Conservation (phyloP, 2,113 vertebrate genomes). For the Solenodon paradoxus region DNA sequence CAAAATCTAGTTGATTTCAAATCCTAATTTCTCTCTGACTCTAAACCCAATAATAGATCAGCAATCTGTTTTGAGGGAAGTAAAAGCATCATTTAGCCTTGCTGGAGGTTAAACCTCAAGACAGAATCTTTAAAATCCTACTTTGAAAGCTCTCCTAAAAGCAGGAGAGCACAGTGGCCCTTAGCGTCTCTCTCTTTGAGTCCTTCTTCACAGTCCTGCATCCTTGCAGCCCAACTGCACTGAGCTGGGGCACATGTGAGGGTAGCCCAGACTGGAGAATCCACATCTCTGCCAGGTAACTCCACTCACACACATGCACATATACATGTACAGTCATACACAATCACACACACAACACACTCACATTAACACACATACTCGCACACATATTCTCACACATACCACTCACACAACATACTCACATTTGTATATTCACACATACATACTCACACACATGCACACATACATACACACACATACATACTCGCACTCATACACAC, state of each 20-base stretch:
- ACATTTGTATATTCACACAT: too few relatives aligned
- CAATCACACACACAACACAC: too few relatives aligned
- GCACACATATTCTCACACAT: neutral
- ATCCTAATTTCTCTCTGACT: neutral
- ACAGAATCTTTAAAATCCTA: neutral
- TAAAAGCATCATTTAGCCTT: neutral
- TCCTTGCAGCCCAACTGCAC: neutral
- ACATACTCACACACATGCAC: too few relatives aligned
- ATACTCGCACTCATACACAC: accelerated
- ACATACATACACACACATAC: too few relatives aligned
- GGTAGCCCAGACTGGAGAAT: neutral
- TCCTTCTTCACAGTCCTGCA: neutral
- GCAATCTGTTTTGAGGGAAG: neutral
- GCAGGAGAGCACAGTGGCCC: accelerated
- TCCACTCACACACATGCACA: neutral
- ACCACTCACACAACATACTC: neutral
- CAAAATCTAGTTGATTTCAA: neutral
- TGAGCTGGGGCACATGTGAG: neutral
- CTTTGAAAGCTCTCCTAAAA: neutral
- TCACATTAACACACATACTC: neutral
- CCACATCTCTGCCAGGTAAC: too few relatives aligned
- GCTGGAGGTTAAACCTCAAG: neutral
- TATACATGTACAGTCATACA: accelerated
- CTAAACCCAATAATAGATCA: neutral
- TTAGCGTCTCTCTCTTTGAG: neutral